Base-by-base conservation (phyloP, 1,140 invertebrate species). In the Neodiprion lecontei region DNA sequence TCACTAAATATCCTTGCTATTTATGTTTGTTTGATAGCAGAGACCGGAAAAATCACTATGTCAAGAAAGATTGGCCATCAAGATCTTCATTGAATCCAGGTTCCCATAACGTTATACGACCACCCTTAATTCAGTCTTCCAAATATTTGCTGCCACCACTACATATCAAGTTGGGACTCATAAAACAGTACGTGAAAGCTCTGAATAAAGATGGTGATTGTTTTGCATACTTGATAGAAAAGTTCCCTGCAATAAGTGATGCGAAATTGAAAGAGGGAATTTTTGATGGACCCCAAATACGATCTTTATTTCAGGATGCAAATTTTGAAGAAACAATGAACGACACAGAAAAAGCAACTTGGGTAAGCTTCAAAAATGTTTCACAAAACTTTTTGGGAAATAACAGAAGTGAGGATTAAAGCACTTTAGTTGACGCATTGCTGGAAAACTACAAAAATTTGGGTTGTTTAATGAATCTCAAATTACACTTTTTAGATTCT, bases 261-360 rank as follows among this genome's bases (percentile, higher is more conserved):
- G 80, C 81, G 9, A 83, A 85, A 80, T 72, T 85, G 14, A 84
- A 82, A 81, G 79, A 81, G 75, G 82, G 78, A 69, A 83, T 82
- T 75, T 85, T 83, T 76, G 65, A 80, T 53, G 81, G 78, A 48
- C 80, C 81, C 17, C 78, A 84, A 74, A 84, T 83, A 70, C 70
- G 78, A 14, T 23, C 76, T 48, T 47, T 74, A 69, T 70, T 76
- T 73, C 7, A 70, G 23, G 75, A 78, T 69, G 8, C 49, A 48
- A 75, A 73, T 73, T 79, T 79, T 72, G 28, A 50, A 9, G 50
- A 61, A 69, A 78, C 65, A 68, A 72, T 79, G 47, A 76, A 75
- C 72, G 69, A 50, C 17, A 68, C 9, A 1, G 73, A 80, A 73
- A 28, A 4, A 73, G 73, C 72, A 17, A 17, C 17, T 17, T 17